Percentiles rank a stretch among this genome's conserved stretches.
phyloP scores from a whole-genome alignment of 2,113 vertebrate species.

The Callorhinus ursinus region DNA sequence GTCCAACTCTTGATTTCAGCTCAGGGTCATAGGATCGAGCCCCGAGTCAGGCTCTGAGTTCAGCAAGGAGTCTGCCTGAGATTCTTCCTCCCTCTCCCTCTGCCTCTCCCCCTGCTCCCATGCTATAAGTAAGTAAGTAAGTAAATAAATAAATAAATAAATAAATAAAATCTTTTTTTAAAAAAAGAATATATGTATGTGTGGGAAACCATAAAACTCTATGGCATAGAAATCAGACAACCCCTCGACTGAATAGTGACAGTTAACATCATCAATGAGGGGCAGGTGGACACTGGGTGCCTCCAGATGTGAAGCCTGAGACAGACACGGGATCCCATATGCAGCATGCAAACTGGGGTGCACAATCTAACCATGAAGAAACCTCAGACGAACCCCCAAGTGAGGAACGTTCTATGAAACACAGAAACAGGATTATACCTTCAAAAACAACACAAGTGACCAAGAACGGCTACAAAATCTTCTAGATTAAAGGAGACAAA shows the following conservation, averaged over 20 bases:
- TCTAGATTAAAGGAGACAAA: slow-evolving; percentile 38
- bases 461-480: not conserved
- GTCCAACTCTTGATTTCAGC: not conserved
- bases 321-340: not conserved
- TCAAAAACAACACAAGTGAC: slow-evolving; percentile 17
- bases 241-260: not conserved
- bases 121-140: not conserved
- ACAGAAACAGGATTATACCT: not conserved
- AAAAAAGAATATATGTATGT: not conserved
- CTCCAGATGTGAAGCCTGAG: not conserved
- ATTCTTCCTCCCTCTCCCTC: not conserved
- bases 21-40: not conserved
- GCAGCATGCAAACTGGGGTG: not conserved
- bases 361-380: not conserved
- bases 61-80: not conserved
- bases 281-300: fast-evolving
- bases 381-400: not conserved
- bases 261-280: not conserved
- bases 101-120: not conserved
- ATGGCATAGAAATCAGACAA: not conserved
- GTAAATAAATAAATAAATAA: not conserved
- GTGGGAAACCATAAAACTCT: not conserved
- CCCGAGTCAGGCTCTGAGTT: not conserved
- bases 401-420: slow-evolving; percentile 13
- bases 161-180: not conserved